phyloP scores from a whole-genome alignment of 2,888 invertebrate species.

The Empis livida region DNA sequence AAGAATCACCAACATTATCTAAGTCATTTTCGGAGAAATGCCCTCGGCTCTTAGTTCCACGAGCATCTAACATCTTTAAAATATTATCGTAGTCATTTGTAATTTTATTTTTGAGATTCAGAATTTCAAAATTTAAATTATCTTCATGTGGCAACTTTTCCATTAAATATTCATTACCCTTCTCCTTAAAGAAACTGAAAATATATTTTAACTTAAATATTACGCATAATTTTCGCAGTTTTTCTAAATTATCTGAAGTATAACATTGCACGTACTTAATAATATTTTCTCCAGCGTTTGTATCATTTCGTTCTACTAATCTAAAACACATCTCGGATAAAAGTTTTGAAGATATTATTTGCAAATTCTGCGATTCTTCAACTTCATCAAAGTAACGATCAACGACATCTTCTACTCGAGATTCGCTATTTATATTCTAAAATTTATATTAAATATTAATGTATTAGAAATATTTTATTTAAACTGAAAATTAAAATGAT shows the following conservation, averaged over 20 bases:
- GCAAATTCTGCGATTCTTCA: conserved; percentile 42
- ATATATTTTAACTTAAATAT: background rate
- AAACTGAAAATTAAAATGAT: too few species aligned
- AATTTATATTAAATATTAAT: background rate
- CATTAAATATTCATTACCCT: conserved; percentile 39
- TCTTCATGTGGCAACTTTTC: conserved; percentile 37
- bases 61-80: conserved; percentile 20
- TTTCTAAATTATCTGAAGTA: too few species aligned
- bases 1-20: background rate
- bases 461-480: too few species aligned
- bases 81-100: conserved; percentile 20
- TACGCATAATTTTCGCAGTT: background rate
- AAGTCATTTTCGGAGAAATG: background rate
- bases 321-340: conserved; percentile 61
- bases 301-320: conserved; percentile 49
- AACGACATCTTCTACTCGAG: conserved; percentile 45
- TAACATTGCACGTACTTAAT: conserved; percentile 38
- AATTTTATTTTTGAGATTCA: conserved; percentile 30
- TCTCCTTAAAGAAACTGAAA: conserved; percentile 39
- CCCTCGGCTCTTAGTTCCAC: conserved; percentile 7
- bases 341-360: conserved; percentile 59
- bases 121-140: conserved; percentile 39
- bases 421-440: conserved; percentile 23
- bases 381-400: conserved; percentile 45
- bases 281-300: conserved; percentile 40